Percentiles rank a stretch among this genome's conserved stretches.
Conservation (phyloP, 1,140 invertebrate genomes). For the Dinoponera quadriceps region DNA sequence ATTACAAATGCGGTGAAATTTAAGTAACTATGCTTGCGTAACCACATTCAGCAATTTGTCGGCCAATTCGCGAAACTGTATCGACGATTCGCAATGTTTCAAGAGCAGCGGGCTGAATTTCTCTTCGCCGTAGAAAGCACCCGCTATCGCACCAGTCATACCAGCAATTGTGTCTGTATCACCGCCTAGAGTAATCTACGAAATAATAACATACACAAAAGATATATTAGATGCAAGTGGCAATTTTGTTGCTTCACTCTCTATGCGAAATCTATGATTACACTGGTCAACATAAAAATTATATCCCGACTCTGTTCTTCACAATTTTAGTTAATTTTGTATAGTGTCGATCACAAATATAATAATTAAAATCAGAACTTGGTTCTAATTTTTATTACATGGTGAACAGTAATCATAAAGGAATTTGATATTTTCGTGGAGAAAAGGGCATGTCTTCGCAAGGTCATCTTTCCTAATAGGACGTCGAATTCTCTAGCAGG, state of each 20-base stretch:
- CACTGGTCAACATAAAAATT: too few species aligned
- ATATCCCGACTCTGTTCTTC: too few species aligned
- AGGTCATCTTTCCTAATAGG: too few species aligned
- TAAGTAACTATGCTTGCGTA: conserved; percentile 24
- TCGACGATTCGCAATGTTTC: conserved; percentile 88
- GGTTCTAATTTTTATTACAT: too few species aligned
- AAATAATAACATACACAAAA: conserved; percentile 70
- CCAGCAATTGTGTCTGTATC: conserved; percentile 93
- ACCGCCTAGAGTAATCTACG: conserved; percentile 91
- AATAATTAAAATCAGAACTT: too few species aligned
- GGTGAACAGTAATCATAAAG: too few species aligned
- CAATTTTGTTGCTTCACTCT: conserved; percentile 18
- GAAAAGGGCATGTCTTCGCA: too few species aligned
- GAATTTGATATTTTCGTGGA: too few species aligned
- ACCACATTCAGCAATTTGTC: conserved; percentile 83
- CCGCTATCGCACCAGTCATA: conserved; percentile 92
- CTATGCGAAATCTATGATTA: neutral
- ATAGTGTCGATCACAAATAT: too few species aligned
- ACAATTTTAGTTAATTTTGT: too few species aligned
- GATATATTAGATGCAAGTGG: neutral
- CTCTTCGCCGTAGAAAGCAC: conserved; percentile 90
- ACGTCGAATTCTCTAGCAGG: too few species aligned
- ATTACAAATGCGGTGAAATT: neutral
- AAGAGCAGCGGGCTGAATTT: conserved; percentile 87
- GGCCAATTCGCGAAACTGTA: conserved; percentile 85